Conservation (phyloP, 2,888 invertebrate genomes). For the Pristionchus fissidentatus region DNA sequence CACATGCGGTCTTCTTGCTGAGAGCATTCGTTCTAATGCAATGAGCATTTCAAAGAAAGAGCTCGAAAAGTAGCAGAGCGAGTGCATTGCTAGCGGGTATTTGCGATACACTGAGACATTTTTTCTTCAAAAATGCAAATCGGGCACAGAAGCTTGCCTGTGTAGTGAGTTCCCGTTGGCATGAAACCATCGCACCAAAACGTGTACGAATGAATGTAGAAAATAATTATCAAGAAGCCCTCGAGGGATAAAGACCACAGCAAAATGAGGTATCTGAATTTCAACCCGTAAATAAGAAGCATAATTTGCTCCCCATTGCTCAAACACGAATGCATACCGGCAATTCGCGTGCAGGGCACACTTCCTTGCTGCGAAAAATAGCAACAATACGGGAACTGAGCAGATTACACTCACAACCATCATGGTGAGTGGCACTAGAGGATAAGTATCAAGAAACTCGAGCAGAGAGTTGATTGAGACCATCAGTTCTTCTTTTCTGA, state of each 20-base stretch:
- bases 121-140: not conserved
- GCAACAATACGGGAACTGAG: too few species aligned
- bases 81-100: not conserved
- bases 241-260: not conserved
- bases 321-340: too few species aligned
- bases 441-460: too few species aligned
- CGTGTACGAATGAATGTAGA: too few species aligned
- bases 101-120: not conserved
- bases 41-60: slow-evolving; percentile 21
- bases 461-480: too few species aligned
- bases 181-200: not conserved
- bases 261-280: slow-evolving; percentile 13
- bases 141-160: not conserved
- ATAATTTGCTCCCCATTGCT: not conserved
- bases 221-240: not conserved
- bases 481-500: too few species aligned
- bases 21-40: not conserved
- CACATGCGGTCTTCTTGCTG: not conserved
- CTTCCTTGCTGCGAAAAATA: not conserved
- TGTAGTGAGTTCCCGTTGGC: not conserved
- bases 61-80: slow-evolving; percentile 1
- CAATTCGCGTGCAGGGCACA: not conserved
- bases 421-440: too few species aligned
- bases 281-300: not conserved
- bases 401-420: too few species aligned